phyloP scores from a whole-genome alignment of 2,113 vertebrate genomes.

The Trinectes maculatus region DNA sequence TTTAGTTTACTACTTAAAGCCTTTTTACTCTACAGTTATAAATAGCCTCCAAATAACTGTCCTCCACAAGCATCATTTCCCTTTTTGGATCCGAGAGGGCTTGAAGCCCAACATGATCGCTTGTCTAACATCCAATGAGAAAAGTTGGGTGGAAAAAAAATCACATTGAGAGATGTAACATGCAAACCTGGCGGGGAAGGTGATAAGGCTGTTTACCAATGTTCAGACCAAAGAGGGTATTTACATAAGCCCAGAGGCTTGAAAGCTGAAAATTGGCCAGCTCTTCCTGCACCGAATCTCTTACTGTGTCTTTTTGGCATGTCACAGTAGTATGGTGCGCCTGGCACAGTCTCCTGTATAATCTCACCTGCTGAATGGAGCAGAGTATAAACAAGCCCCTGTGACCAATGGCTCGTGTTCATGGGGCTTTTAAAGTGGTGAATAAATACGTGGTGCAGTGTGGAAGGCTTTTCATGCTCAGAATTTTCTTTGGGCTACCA shows the following conservation, averaged over 20 bases:
- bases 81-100: slow-evolving; percentile 14
- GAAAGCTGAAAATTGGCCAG: slow-evolving; percentile 49
- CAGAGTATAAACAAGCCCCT: slow-evolving; percentile 46
- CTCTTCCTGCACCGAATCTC: slow-evolving; percentile 56
- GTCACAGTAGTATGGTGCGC: slow-evolving; percentile 40
- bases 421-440: slow-evolving; percentile 19
- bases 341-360: slow-evolving; percentile 48
- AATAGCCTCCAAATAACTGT: neutral
- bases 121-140: slow-evolving; percentile 43
- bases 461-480: slow-evolving; percentile 6
- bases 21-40: neutral
- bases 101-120: slow-evolving; percentile 31
- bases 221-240: slow-evolving; percentile 62
- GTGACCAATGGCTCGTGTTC: slow-evolving; percentile 54
- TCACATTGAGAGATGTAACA: slow-evolving; percentile 18
- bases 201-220: slow-evolving; percentile 73
- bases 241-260: slow-evolving; percentile 72
- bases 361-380: slow-evolving; percentile 64
- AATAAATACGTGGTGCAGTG: slow-evolving; percentile 8
- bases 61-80: slow-evolving; percentile 24
- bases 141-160: slow-evolving; percentile 15
- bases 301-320: slow-evolving; percentile 59
- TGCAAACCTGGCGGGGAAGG: slow-evolving; percentile 57
- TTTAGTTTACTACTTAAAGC: neutral
- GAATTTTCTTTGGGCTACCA: slow-evolving; percentile 3